These are phyloP conservation scores for Cantharis rufa DNA, from an alignment of 2,888 invertebrate genomes.

Conservation along the genomic window DNA sequence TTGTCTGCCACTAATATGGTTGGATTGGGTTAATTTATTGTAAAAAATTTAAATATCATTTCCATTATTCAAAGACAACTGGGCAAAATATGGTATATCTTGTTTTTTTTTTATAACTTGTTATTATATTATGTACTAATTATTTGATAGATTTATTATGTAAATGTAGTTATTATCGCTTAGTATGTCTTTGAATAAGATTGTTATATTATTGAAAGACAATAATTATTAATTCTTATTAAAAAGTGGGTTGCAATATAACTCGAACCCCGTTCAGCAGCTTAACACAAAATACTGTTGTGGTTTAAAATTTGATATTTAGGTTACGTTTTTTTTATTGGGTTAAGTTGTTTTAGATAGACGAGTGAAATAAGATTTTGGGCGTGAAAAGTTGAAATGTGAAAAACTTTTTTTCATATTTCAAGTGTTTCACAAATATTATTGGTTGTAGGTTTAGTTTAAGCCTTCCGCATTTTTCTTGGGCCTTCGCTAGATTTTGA, in stretches of 20 bases:
- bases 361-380: constrained; percentile 7
- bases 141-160: constrained; percentile 1
- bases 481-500: constrained; percentile 53
- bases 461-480: constrained; percentile 48
- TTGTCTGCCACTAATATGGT: constrained; percentile 49
- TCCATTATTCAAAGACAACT: constrained; percentile 28
- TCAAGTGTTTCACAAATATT: constrained; percentile 20
- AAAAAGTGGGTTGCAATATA: constrained; percentile 32
- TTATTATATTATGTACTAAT: constrained; percentile 6
- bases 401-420: constrained; percentile 7
- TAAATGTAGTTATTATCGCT: not conserved
- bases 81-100: not conserved
- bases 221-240: constrained; percentile 2
- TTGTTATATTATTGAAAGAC: constrained; percentile 32
- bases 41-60: constrained; percentile 17
- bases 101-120: constrained; percentile 4
- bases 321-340: constrained; percentile 29
- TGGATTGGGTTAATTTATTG: constrained; percentile 43
- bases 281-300: constrained; percentile 37
- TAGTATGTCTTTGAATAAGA: constrained; percentile 30
- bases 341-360: constrained; percentile 34
- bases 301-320: constrained; percentile 33
- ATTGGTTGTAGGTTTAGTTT: constrained; percentile 47
- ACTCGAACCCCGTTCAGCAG: constrained; percentile 30
- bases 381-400: constrained; percentile 15